Evolutionary conservation across 2,888 invertebrate genomes (phyloP), one percentile per base, ranked within the genome.

Genomic region (Catocala nupta): DNA sequence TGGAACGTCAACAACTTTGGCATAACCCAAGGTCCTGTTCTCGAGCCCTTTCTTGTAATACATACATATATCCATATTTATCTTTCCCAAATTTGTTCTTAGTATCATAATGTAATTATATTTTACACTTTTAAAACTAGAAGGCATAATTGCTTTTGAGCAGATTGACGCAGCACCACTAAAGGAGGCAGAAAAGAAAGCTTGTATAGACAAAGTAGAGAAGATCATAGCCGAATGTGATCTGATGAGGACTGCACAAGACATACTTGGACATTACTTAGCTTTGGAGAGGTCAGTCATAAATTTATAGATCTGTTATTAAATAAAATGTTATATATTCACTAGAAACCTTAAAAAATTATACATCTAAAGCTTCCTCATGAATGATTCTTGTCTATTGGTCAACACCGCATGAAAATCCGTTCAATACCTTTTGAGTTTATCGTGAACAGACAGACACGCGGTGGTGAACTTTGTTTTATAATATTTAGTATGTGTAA

Each of bases 261-360:
- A 97, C 77, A 85, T 98, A 33, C 95, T 99, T 1, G 97, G 98
- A 44, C 96, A 97, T 68, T 99, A 99, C 91, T 95, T 99, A 57
- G 95, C 97, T 16, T 94, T 99, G 76, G 99, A 99, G 88, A 97
- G 98, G 95, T 95, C 80, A 36, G 12, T 54, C 5, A 11, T 11
- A 9, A 50, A n/a, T 13, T n/a, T n/a, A n/a, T n/a, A n/a, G n/a
- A n/a, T n/a, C n/a, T n/a, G n/a, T n/a, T n/a, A n/a, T n/a, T n/a
- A n/a, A n/a, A n/a, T n/a, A n/a, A n/a, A n/a, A n/a, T n/a, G n/a
- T n/a, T n/a, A n/a, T n/a, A n/a, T n/a, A n/a, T n/a, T n/a, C n/a
- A n/a, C n/a, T n/a, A n/a, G n/a, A n/a, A n/a, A n/a, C n/a, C n/a
- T n/a, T n/a, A n/a, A n/a, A n/a, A n/a, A n/a, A n/a, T n/a, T n/a